Percentiles rank a stretch among this genome's conserved stretches.
phyloP scores from a whole-genome alignment of 2,888 invertebrate genomes.

The Scaptomyza reducta region DNA sequence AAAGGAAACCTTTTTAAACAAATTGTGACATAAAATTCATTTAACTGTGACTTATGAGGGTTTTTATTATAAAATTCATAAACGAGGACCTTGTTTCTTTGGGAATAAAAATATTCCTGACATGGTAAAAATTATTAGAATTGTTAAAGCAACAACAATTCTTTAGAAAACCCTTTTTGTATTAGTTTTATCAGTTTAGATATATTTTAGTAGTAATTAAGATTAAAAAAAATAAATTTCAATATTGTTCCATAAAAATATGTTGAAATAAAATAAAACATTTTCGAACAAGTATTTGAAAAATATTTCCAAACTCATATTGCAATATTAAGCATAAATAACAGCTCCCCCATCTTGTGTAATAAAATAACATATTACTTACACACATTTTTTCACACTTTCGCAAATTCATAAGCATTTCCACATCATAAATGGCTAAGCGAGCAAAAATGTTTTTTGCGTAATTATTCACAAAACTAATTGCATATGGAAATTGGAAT shows the following conservation, averaged over 20 bases:
- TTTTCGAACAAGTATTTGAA: too few relatives aligned
- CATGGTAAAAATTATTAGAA: too few relatives aligned
- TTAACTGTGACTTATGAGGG: background rate
- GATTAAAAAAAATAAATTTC: too few relatives aligned
- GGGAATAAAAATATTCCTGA: background rate
- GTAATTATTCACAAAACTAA: constrained; percentile 71
- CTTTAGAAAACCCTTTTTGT: too few relatives aligned
- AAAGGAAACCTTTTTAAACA: background rate
- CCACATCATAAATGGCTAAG: constrained; percentile 1
- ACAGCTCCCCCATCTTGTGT: constrained; percentile 11
- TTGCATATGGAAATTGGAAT: constrained; percentile 60
- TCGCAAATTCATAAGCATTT: constrained; percentile 29
- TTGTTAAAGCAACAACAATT: too few relatives aligned
- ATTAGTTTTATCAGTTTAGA: too few relatives aligned
- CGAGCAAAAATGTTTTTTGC: constrained; percentile 24
- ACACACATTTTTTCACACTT: constrained; percentile 16
- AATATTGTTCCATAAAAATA: too few relatives aligned
- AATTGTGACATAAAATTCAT: background rate
- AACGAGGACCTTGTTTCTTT: background rate
- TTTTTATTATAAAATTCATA: background rate
- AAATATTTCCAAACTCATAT: too few relatives aligned
- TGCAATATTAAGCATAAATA: background rate
- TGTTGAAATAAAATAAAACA: too few relatives aligned
- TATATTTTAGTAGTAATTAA: too few relatives aligned
- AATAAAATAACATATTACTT: constrained; percentile 54